Conservation (phyloP, 2,113 vertebrate genomes). For the Scomber japonicus region DNA sequence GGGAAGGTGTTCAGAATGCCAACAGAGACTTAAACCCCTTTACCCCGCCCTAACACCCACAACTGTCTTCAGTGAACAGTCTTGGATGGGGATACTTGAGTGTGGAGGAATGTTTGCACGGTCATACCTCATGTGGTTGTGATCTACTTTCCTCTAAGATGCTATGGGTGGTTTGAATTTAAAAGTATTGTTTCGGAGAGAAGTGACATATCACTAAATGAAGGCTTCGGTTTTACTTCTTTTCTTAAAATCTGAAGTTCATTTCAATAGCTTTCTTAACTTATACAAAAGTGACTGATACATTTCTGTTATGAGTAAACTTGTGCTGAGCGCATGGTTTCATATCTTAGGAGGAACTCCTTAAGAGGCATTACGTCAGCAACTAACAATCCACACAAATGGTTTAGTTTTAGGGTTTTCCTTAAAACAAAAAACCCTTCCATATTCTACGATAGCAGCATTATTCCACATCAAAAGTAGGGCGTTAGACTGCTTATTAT, state of each 20-base stretch:
- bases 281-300: conserved; percentile 5
- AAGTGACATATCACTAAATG: conserved; percentile 39
- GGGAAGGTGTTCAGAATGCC: conserved; percentile 35
- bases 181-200: conserved; percentile 20
- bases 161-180: conserved; percentile 45
- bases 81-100: conserved; percentile 5
- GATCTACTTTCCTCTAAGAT: conserved; percentile 19
- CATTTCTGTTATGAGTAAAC: conserved; percentile 20
- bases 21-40: conserved; percentile 31
- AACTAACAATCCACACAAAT: not conserved
- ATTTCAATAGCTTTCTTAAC: conserved; percentile 18
- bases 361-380: not conserved
- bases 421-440: not conserved
- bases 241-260: conserved; percentile 19
- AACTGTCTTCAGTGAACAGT: conserved; percentile 11
- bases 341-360: conserved; percentile 18
- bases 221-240: conserved; percentile 67
- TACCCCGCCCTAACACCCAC: conserved; percentile 21
- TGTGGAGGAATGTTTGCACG: conserved; percentile 33
- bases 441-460: not conserved
- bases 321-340: conserved; percentile 1
- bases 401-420: conserved; percentile 13
- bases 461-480: not conserved
- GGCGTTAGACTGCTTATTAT: not conserved
- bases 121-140: conserved; percentile 15